Evolutionary conservation across 2,888 invertebrate species (phyloP), one percentile per base, ranked within the genome.

Genomic region (Chouioia cunea): DNA sequence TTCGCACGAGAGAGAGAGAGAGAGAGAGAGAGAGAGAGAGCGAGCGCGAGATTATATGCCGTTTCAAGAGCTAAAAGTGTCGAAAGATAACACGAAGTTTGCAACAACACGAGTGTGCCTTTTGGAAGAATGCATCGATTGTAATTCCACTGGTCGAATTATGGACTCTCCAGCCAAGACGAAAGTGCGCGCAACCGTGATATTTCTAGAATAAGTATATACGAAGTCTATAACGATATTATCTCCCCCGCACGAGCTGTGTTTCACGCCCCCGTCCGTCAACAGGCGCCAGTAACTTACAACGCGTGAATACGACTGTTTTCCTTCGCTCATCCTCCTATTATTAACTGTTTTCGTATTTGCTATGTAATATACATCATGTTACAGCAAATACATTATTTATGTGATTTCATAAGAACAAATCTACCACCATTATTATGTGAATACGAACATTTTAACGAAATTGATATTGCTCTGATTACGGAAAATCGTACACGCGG

Each of bases 401-500:
- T 27, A 27, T n/a, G 22, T 53, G 22, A 20, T 14, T 56, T 16
- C 2, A 18, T 44, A 20, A 10, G 43, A 18, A 12, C 18, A 57
- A 18, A 12, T 44, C n/a, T 57, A 57, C 6, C 12, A 4, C 18
- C 43, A 16, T n/a, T n/a, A n/a, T n/a, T 10, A 36, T 12, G 18
- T 8, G 43, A 18, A n/a, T 8, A 18, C 2, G n/a, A 57, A n/a
- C 44, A 20, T 20, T 14, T 57, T 23, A 43, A 18, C 18, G 8
- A 36, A 36, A 4, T 36, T 36, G 36, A 36, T 36, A 36, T 36
- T 43, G 36, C 43, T 36, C n/a, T 16, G 56, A 59, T 47, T 22
- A 20, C 22, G 71, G 65, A 56, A 73, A 79, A 79, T 79, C 76
- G 74, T 59, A 70, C 79, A 75, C 77, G 48, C 60, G 79, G 77